These are phyloP conservation scores for Cathartes aura DNA, from an alignment of 2,113 vertebrate species.

Conservation along the genomic window DNA sequence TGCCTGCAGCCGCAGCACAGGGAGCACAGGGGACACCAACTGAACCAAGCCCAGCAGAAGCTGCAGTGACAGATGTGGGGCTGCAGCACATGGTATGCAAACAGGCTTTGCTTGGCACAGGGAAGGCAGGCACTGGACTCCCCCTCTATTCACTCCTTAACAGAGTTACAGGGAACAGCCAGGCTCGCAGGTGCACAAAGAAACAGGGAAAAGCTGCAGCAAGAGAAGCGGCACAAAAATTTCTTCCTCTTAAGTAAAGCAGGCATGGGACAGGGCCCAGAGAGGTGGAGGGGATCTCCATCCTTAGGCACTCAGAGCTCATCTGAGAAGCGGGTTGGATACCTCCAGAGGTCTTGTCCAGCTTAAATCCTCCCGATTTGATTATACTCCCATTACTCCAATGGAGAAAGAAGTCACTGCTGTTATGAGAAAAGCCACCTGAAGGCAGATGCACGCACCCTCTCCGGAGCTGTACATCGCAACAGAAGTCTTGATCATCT, in stretches of 20 bases:
- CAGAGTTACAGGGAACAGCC: background rate
- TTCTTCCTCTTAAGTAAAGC: background rate
- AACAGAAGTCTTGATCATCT: background rate
- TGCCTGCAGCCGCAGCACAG: accelerated
- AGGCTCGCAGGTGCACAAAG: background rate
- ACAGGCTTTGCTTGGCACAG: background rate
- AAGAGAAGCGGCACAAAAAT: background rate
- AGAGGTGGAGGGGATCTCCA: background rate
- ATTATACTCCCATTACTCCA: background rate
- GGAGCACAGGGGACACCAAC: background rate
- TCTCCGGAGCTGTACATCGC: background rate
- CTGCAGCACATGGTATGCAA: background rate
- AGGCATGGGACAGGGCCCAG: background rate
- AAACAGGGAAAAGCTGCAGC: background rate
- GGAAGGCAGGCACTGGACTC: background rate
- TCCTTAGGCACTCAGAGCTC: background rate
- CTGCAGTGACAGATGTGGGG: background rate
- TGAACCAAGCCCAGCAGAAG: background rate
- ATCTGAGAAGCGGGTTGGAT: background rate
- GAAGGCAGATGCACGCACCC: background rate
- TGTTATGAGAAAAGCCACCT: background rate
- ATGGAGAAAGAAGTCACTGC: background rate
- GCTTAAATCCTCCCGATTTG: background rate
- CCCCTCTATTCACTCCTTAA: background rate
- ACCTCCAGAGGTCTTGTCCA: background rate